Base-by-base conservation (phyloP, 2,113 vertebrate species). In the Phycodurus eques region DNA sequence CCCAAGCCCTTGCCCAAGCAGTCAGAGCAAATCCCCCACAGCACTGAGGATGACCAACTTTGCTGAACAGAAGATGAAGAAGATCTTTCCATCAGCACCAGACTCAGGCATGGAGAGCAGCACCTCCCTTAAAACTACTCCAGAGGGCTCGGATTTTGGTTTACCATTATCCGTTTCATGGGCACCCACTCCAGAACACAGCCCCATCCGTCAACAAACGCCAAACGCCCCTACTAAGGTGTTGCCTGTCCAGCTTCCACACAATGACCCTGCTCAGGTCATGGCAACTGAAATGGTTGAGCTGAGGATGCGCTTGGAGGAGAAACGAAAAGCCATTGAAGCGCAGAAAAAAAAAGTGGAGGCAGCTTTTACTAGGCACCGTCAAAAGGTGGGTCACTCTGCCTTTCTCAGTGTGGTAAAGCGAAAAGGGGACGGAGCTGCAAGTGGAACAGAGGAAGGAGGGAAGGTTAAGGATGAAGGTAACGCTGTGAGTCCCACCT, bases 301-400 rank as follows among this genome's bases (percentile, higher is more conserved):
- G 60, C 91, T 99, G 54, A 93, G 94, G 76, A 97, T 99, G 95
- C 94, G 96, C 42, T 89, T 99, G 6, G 98, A 99, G 81, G 97
- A 99, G 80, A 99, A 99, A 83, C 93, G 98, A 4, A 92, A 96
- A 75, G 97, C 98, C 8, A 99, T 99, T 17, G 98, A 99, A 88
- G 96, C 97, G 19, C 97, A 99, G 88, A 99, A 99, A 83, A 98
- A 95, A 90, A 98, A 98, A 83, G 95, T 99, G 76, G 98, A 99
- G 82, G 97, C 97, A 2, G 96, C 96, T 0, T 98, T 99, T 77
- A 96, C 96, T 0, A 92, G 91, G 53, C 96, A 99, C 76, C 92
- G 98, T 44, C 97, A 99, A 89, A 96, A 95, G 89, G 96, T 96
- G 96, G 97, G 97, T 47, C 94, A 95, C 81, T 98, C 95, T 0